Evolutionary conservation across 23 tunicate species (phyloP).

Genomic region (Phallusia fumigata): DNA sequence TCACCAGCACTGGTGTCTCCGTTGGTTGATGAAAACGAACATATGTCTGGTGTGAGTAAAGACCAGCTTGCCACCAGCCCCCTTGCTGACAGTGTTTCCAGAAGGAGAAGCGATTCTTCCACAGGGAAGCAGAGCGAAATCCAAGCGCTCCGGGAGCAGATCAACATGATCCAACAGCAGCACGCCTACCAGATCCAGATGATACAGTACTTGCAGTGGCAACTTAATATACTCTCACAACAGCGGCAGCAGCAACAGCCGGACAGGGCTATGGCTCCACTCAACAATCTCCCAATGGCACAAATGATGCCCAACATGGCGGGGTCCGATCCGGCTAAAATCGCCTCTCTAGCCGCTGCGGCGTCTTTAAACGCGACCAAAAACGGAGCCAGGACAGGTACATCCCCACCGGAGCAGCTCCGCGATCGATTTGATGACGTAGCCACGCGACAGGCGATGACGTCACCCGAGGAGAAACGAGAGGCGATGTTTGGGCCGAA

Average conservation of each 20-base stretch:
- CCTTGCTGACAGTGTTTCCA: too few relatives aligned
- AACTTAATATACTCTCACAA: conserved; percentile 37
- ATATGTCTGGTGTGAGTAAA: background rate
- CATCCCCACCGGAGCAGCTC: too few relatives aligned
- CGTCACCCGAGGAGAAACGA: background rate
- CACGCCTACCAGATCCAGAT: conserved; percentile 39
- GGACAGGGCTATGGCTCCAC: conserved; percentile 6
- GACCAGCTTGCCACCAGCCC: background rate
- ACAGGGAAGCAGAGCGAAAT: conserved; percentile 19
- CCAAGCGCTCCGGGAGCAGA: conserved; percentile 31
- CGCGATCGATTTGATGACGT: too few relatives aligned
- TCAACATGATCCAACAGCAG: conserved; percentile 44
- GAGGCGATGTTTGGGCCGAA: background rate
- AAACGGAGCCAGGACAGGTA: too few relatives aligned
- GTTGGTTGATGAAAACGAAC: background rate
- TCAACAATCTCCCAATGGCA: background rate
- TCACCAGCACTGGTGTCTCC: background rate
- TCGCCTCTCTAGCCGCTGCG: too few relatives aligned
- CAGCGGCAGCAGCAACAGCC: conserved; percentile 19
- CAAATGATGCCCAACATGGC: background rate
- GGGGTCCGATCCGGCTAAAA: background rate
- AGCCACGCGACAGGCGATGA: background rate
- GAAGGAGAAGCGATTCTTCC: background rate
- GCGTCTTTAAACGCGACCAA: too few relatives aligned
- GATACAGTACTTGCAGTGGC: conserved; percentile 37